phyloP scores from a whole-genome alignment of 2,888 invertebrate genomes.

The Hetaerina titia region DNA sequence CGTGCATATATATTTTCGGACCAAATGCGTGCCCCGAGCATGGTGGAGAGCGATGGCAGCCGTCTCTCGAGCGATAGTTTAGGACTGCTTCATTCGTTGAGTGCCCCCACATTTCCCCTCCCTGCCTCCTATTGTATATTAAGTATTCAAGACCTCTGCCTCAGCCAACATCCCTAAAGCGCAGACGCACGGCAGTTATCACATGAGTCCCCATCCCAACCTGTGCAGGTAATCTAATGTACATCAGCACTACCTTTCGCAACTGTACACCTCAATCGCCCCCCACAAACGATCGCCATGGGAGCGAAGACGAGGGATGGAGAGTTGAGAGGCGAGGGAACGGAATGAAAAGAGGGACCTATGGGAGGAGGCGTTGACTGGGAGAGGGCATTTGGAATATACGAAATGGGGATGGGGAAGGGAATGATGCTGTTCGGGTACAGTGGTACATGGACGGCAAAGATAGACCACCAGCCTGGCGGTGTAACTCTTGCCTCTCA shows the following conservation, averaged over 20 bases:
- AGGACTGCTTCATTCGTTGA: not conserved
- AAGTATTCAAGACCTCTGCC: conserved; percentile 24
- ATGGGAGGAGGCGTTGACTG: not conserved
- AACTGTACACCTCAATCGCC: conserved; percentile 14
- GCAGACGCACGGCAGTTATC: not conserved
- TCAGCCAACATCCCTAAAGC: conserved; percentile 22
- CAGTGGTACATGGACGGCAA: not conserved
- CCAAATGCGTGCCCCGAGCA: not conserved
- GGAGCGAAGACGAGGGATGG: not conserved
- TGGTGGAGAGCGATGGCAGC: not conserved
- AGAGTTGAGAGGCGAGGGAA: not conserved
- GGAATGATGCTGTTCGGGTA: not conserved
- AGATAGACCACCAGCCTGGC: not conserved
- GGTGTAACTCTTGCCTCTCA: no score
- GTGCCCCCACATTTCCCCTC: not conserved
- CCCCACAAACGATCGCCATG: conserved; percentile 47
- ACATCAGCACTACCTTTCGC: not conserved
- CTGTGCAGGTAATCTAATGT: conserved; percentile 41
- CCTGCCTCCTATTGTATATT: not conserved
- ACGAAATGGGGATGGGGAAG: not conserved
- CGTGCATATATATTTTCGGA: not conserved
- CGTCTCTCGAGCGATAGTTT: not conserved
- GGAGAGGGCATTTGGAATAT: not conserved
- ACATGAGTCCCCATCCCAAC: not conserved
- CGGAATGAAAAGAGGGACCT: not conserved